Evolutionary conservation across 1,140 invertebrate genomes (phyloP), one percentile per base, ranked within the genome.

Genomic region (Marisa cornuarietis): DNA sequence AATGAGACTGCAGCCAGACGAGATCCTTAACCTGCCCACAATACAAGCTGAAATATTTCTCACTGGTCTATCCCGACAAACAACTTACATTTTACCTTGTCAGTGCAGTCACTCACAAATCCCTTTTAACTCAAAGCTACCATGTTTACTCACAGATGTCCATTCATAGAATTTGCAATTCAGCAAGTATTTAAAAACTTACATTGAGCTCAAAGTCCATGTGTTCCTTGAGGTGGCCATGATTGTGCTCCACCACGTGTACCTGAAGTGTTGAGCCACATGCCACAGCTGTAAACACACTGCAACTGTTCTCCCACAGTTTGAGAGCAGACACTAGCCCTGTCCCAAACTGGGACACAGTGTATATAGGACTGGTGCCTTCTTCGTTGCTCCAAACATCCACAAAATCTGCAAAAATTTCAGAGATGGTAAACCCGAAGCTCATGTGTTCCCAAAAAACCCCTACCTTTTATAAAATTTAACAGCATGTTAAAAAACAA

Each of bases 361-460:
- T 85, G 51, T 85, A 80, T 22, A 85, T 54, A 11, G 85, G 84
- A 24, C 81, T 74, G 22, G 82, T 82, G 61, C 81, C 83, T 66
- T 79, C 78, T 31, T 85, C 79, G 62, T 85, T 83, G 26, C 79
- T 82, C 88, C 88, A 90, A 22, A 88, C 81, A 78, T 90, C 88
- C n/a, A 89, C 83, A 85, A 86, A 83, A 58, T 87, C 88, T 89
- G 68, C 13, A 81, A 79, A 54, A 42, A 42, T 42, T 42, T 42
- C 31, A 42, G 2, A 42, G 31, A 42, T 4, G 6, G 6, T 42
- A 42, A 42, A 6, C 31, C 31, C 31, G 6, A 42, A 42, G n/a
- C 6, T 42, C 6, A 6, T 42, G 31, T 42, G 31, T 0, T 42
- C 3, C 2, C 2, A 42, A 42, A 42, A 42, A 42, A 42, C 2